Evolutionary conservation across 2,797 vertebrate species (phyloP).

Genomic region (Falco peregrinus): DNA sequence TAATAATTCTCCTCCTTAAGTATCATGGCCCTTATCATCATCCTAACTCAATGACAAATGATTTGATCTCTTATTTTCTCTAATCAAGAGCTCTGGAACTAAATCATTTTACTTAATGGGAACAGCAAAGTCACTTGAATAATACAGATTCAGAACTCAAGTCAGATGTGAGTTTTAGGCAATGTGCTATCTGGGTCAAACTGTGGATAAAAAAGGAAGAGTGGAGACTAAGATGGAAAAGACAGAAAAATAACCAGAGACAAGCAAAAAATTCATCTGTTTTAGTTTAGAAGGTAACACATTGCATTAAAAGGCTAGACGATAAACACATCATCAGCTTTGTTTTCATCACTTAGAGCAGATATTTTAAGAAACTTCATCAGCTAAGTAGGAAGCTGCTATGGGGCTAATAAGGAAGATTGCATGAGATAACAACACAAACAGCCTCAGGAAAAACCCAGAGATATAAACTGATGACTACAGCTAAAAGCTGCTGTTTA

Average conservation of each 20-base stretch:
- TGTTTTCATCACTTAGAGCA: conserved; percentile 2
- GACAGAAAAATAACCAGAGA: background rate
- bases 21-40: background rate
- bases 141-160: background rate
- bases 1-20: background rate
- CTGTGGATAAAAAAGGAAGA: background rate
- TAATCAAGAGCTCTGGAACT: background rate
- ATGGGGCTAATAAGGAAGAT: conserved; percentile 15
- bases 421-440: background rate
- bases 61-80: conserved; percentile 32
- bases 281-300: background rate
- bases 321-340: background rate
- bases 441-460: conserved; percentile 6
- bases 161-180: background rate
- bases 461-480: conserved; percentile 3
- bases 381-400: conserved; percentile 24
- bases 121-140: background rate
- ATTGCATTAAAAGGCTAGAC: background rate
- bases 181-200: background rate
- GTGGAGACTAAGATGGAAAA: background rate
- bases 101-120: conserved; percentile 1
- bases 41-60: background rate
- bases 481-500: conserved; percentile 48
- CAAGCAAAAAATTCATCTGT: background rate
- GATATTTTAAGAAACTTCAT: conserved; percentile 48